phyloP scores from a whole-genome alignment of 2,888 invertebrate species.

The Drosophila phalerata region DNA sequence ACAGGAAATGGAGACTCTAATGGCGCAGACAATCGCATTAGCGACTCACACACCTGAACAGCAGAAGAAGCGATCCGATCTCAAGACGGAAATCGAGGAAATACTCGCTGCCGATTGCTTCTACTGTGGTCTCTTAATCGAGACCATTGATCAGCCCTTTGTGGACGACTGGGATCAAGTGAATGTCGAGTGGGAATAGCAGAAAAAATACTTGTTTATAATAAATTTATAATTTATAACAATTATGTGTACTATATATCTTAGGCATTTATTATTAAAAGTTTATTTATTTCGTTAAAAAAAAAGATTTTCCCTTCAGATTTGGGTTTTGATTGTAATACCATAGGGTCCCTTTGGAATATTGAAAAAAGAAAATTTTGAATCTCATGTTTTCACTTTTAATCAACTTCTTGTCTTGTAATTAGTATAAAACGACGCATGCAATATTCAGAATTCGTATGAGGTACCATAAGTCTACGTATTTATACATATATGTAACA shows the following conservation, averaged over 20 bases:
- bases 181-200: slow-evolving; percentile 92
- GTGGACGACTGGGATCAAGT: slow-evolving; percentile 92
- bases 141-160: slow-evolving; percentile 95
- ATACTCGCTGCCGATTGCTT: slow-evolving; percentile 96
- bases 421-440: too few species aligned
- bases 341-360: too few species aligned
- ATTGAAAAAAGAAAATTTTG: too few species aligned
- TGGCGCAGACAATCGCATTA: slow-evolving; percentile 70
- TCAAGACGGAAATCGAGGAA: slow-evolving; percentile 94
- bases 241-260: slow-evolving; percentile 19
- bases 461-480: slow-evolving; percentile 15
- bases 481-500: slow-evolving; percentile 2
- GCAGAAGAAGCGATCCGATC: slow-evolving; percentile 86
- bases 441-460: too few species aligned
- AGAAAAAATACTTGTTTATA: not conserved
- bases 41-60: slow-evolving; percentile 62
- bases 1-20: slow-evolving; percentile 81
- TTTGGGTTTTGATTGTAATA: too few species aligned
- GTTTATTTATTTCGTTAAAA: too few species aligned
- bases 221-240: too few species aligned
- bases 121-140: slow-evolving; percentile 97
- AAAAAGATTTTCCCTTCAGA: too few species aligned
- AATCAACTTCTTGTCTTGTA: too few species aligned
- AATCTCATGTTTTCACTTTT: too few species aligned
- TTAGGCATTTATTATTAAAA: slow-evolving; percentile 28